Conservation (phyloP, 2,797 vertebrate species). For the Rhinoraja longicauda region DNA sequence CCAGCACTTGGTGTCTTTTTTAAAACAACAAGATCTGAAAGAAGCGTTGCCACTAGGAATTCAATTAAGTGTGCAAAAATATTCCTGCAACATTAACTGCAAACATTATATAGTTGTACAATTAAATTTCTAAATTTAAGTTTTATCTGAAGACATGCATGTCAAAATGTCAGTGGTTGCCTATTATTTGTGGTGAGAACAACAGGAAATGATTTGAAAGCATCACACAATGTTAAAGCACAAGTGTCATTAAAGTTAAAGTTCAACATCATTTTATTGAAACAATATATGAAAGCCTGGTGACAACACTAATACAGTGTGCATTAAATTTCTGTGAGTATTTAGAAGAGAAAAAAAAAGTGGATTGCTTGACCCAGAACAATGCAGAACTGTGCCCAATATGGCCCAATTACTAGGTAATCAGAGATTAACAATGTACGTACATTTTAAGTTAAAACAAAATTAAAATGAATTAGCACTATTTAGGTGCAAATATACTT, state of each 20-base stretch:
- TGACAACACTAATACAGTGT: not conserved
- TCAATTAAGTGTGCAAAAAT: not conserved
- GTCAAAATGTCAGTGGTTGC: not conserved
- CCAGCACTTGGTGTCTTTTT: not conserved
- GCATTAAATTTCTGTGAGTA: not conserved
- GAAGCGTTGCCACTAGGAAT: not conserved
- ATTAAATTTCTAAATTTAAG: not conserved
- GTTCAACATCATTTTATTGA: slow-evolving; percentile 1
- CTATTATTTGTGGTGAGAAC: not conserved
- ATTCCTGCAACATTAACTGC: not conserved
- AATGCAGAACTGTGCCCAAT: not conserved
- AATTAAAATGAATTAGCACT: not conserved
- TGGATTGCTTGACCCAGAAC: not conserved
- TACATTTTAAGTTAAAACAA: not conserved
- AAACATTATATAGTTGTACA: too few species aligned
- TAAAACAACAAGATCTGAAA: not conserved
- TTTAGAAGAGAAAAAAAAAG: not conserved
- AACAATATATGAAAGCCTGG: not conserved
- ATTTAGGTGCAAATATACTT: not conserved
- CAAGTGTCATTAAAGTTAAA: not conserved
- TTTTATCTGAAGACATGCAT: not conserved
- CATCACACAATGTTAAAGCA: not conserved
- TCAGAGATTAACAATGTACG: not conserved
- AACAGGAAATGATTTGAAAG: not conserved
- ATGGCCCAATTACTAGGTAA: not conserved